These are phyloP conservation scores for Drosophila cognata DNA, from an alignment of 2,888 invertebrate genomes.

Conservation along the genomic window DNA sequence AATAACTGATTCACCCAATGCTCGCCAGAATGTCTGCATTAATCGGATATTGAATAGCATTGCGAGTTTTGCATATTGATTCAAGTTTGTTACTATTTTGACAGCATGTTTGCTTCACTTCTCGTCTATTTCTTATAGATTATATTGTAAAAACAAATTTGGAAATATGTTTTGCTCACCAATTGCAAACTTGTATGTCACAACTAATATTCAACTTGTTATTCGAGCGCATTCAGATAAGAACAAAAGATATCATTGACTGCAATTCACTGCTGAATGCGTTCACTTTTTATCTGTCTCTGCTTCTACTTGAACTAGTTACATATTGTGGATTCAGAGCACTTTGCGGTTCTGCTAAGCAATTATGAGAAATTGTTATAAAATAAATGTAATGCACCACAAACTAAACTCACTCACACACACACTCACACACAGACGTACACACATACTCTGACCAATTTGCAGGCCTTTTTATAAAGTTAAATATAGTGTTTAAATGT, in stretches of 20 bases:
- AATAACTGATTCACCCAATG: not conserved
- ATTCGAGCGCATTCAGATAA: not conserved
- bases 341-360: slow-evolving; percentile 35
- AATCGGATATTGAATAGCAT: slow-evolving; percentile 16
- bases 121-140: slow-evolving; percentile 9
- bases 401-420: slow-evolving; percentile 17
- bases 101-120: not conserved
- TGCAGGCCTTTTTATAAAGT: slow-evolving; percentile 55
- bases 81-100: slow-evolving; percentile 7
- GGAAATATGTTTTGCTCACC: slow-evolving; percentile 23
- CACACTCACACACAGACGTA: not conserved
- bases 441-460: slow-evolving; percentile 42
- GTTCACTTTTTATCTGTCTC: not conserved
- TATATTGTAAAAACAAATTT: not conserved
- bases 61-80: slow-evolving; percentile 14
- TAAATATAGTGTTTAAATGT: slow-evolving; percentile 49
- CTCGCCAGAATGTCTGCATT: not conserved
- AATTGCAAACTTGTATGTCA: not conserved
- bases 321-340: slow-evolving; percentile 19
- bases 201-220: not conserved
- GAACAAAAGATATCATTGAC: not conserved
- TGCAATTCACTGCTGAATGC: not conserved
- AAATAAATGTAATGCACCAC: slow-evolving; percentile 20
- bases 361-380: slow-evolving; percentile 13
- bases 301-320: not conserved